Base-by-base conservation (phyloP, 1,140 invertebrate species). In the Hirudo medicinalis region DNA sequence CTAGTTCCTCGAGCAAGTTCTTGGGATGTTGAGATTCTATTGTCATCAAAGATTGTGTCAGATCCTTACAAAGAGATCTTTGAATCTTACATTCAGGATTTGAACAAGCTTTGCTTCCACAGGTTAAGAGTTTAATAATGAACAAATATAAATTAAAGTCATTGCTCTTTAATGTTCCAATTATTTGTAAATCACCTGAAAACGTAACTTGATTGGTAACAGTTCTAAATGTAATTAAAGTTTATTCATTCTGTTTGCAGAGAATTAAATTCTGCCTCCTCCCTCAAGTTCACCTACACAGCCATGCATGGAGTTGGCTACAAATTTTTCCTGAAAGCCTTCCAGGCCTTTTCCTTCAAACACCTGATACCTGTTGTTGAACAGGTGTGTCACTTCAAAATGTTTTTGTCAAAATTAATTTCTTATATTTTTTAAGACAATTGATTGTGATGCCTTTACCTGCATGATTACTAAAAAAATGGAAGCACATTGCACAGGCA, bases 271-370 rank as follows among this genome's bases (percentile, higher is more conserved):
- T 78, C 76, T 13, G 27, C 40, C 22, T 79, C 87, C 3, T 79
- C 83, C 29, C 77, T 93, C 6, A 86, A 85, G 76, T 89, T 92
- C 74, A 89, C 90, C 0, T 98, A 97, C 76, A 97, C 94, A 60
- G 90, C 96, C 0, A 94, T 99, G 90, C 97, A 99, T 81, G 97
- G 97, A 32, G 94, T 99, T 20, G 94, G 94, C 0, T 89, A 91
- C 79, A 80, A 86, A 15, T 96, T 88, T 79, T 86, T 95, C 74
- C 78, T 85, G 55, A 82, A 87, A 75, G 89, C 90, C 9, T 91
- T 97, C 77, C 82, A 88, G 76, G 79, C 80, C 49, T 88, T 89
- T 71, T 88, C 88, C 74, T 88, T 97, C 60, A 86, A 87, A 85
- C 82, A 85, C 60, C 86, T 91, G 73, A 82, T 92, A 74, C 86